Evolutionary conservation across 2,113 vertebrate genomes (phyloP).

Genomic region (Suricata suricatta): DNA sequence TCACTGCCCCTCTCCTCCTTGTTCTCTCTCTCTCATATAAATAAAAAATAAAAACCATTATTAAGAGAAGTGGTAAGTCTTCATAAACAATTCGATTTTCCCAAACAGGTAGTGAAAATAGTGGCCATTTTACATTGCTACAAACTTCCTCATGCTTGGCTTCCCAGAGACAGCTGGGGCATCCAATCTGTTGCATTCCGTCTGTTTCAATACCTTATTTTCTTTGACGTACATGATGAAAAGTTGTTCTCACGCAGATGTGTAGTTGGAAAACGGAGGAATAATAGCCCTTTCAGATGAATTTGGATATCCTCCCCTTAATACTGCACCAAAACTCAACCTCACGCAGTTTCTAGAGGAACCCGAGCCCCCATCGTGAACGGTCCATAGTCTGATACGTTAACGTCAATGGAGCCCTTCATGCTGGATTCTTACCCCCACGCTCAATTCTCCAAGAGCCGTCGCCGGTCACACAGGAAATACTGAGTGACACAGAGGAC

Average conservation of each 20-base stretch:
- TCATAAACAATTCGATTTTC: not conserved
- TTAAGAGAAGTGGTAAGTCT: not conserved
- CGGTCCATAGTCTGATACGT: not conserved
- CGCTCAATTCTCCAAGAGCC: not conserved
- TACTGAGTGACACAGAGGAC: not conserved
- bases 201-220: not conserved
- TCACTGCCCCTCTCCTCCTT: too few species aligned
- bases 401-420: not conserved
- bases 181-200: not conserved
- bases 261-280: not conserved
- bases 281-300: not conserved
- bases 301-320: not conserved
- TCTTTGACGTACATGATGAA: not conserved
- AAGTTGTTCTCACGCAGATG: not conserved
- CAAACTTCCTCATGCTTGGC: not conserved
- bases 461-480: not conserved
- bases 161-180: not conserved
- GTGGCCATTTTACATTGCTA: not conserved
- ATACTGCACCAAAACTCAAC: conserved; percentile 13
- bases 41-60: too few species aligned
- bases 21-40: too few species aligned
- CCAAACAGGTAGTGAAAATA: not conserved
- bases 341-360: not conserved
- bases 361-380: not conserved
- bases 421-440: not conserved